Percentiles rank a stretch among this genome's conserved stretches.
These are phyloP conservation scores for Eupeodes latifasciatus DNA, from an alignment of 2,888 invertebrate genomes.

Conservation along the genomic window DNA sequence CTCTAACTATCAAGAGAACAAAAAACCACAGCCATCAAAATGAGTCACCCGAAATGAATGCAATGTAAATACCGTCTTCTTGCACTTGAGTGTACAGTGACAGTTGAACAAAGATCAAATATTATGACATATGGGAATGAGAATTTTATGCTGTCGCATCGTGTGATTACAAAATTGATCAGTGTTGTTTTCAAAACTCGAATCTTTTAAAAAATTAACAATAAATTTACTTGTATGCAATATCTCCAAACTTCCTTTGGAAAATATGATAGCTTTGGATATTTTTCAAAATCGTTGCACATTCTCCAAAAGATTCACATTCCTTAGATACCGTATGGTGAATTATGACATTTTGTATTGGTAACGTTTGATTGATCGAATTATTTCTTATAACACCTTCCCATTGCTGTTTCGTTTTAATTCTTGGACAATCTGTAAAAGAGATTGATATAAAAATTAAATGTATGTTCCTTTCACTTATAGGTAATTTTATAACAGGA, in stretches of 20 bases:
- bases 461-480: background rate
- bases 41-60: too few species aligned
- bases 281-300: constrained; percentile 84
- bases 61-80: too few species aligned
- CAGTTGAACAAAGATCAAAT: too few species aligned
- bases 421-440: constrained; percentile 84
- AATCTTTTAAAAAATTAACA: background rate
- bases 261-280: constrained; percentile 85
- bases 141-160: too few species aligned
- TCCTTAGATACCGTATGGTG: constrained; percentile 86
- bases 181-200: too few species aligned
- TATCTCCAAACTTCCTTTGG: constrained; percentile 85
- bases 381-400: constrained; percentile 84
- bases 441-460: background rate
- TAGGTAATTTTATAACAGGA: background rate
- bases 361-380: constrained; percentile 86
- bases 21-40: too few species aligned
- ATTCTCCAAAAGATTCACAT: constrained; percentile 84
- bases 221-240: constrained; percentile 86
- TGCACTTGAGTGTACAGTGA: too few species aligned
- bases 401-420: constrained; percentile 87
- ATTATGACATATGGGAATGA: too few species aligned
- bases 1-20: too few species aligned
- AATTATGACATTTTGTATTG: constrained; percentile 86
- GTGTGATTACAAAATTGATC: too few species aligned